Conservation (phyloP, 1,140 invertebrate species). For the Mamestra configurata region DNA sequence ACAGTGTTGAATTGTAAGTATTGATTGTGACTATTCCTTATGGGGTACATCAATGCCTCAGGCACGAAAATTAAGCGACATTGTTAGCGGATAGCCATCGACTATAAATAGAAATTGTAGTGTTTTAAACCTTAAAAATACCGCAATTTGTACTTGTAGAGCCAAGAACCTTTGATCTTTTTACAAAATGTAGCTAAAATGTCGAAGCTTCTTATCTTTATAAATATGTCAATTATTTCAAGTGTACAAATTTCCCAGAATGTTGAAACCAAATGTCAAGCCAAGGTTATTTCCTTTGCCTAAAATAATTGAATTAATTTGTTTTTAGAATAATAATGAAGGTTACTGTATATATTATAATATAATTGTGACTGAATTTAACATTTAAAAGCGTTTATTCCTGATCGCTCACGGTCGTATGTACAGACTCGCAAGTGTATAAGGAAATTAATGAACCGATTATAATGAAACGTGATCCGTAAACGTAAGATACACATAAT, state of each 20-base stretch:
- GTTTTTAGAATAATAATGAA: background rate
- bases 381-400: too few species aligned
- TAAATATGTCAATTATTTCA: background rate
- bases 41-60: background rate
- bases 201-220: background rate
- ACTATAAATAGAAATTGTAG: too few species aligned
- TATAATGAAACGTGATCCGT: too few species aligned
- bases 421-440: too few species aligned
- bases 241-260: background rate
- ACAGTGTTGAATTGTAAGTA: constrained; percentile 19
- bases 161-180: background rate
- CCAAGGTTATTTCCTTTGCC: background rate
- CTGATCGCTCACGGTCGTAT: too few species aligned
- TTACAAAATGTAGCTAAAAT: background rate
- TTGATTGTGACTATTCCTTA: background rate
- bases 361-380: too few species aligned
- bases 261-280: background rate
- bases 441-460: too few species aligned
- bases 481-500: too few species aligned
- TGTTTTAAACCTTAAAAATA: background rate
- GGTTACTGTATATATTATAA: too few species aligned
- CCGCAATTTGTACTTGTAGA: background rate
- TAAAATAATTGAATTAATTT: background rate
- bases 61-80: background rate
- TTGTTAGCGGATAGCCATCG: background rate